These are phyloP conservation scores for Pantherophis vulpinus DNA, from an alignment of 2,797 vertebrate genomes.

Conservation along the genomic window DNA sequence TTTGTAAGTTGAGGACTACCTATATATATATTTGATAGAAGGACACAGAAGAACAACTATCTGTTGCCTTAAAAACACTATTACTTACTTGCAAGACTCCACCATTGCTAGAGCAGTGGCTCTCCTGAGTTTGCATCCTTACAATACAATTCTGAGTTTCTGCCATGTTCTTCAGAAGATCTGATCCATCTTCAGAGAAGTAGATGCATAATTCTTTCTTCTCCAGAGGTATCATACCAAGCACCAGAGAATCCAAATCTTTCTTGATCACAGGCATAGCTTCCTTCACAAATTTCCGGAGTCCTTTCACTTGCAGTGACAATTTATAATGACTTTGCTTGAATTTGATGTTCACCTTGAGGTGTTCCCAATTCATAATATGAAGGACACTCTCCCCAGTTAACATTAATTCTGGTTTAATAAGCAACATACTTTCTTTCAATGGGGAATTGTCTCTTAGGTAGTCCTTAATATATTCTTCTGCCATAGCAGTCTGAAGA, in stretches of 20 bases:
- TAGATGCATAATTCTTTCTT: background rate
- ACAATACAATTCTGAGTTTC: background rate
- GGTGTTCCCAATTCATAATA: slow-evolving; percentile 12
- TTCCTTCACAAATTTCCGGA: background rate
- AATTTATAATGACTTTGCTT: background rate
- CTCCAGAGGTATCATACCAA: background rate
- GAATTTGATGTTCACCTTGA: background rate
- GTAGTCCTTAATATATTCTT: background rate
- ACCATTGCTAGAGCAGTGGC: background rate
- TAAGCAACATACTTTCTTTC: background rate
- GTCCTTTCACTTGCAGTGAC: background rate
- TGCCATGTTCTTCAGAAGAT: background rate
- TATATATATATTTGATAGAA: background rate
- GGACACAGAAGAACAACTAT: background rate
- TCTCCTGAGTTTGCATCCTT: background rate
- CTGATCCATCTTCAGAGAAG: background rate
- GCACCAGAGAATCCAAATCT: background rate
- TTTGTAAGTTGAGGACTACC: background rate
- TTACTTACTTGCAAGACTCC: background rate
- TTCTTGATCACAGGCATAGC: background rate
- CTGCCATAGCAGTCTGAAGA: background rate
- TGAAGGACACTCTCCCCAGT: background rate
- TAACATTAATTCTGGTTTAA: background rate
- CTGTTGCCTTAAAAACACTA: background rate
- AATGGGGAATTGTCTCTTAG: background rate